phyloP scores from a whole-genome alignment of 2,113 vertebrate genomes.

The Struthidea cinerea region DNA sequence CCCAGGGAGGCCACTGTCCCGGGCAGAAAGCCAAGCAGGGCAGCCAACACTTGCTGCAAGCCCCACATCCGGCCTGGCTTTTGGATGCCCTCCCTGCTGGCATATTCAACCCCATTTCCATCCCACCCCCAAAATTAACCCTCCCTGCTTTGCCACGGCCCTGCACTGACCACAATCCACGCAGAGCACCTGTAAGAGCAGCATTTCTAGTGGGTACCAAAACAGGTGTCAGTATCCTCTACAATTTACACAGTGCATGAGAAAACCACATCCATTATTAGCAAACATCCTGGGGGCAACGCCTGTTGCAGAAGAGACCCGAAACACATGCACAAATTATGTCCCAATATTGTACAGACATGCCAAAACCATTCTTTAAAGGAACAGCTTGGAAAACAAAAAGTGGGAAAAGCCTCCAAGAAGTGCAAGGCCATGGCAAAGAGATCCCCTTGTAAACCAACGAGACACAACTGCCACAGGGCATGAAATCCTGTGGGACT shows the following conservation, averaged over 20 bases:
- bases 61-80: neutral
- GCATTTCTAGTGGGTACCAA: neutral
- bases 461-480: fast-evolving
- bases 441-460: neutral
- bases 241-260: neutral
- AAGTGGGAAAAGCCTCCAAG: neutral
- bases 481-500: neutral
- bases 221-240: neutral
- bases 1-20: neutral
- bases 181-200: neutral
- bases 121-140: neutral
- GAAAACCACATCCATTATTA: neutral
- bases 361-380: neutral
- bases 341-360: neutral
- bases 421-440: neutral
- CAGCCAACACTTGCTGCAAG: neutral
- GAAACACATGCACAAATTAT: neutral
- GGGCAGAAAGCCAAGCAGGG: neutral
- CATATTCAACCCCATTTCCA: neutral
- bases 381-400: neutral
- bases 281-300: neutral
- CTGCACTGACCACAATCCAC: neutral
- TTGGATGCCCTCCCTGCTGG: neutral
- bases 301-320: neutral
- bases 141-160: neutral